A percentile compares a stretch with the other conserved stretches of the same genome.
These are phyloP conservation scores for Drosophila bunnanda DNA, from an alignment of 2,888 invertebrate genomes.

Conservation along the genomic window DNA sequence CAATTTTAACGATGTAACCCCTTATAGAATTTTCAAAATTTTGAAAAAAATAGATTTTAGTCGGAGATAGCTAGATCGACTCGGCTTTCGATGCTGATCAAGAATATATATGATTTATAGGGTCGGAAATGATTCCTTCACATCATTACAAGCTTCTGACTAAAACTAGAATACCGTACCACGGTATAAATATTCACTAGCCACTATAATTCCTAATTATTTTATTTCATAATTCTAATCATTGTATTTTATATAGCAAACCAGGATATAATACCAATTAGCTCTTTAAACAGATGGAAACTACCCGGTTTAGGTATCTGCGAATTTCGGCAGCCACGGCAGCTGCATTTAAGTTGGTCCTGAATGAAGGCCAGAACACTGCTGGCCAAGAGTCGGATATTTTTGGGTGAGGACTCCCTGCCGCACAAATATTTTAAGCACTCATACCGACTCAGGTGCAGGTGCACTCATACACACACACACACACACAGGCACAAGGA, in stretches of 20 bases:
- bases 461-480: conserved; percentile 22
- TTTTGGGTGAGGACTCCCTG: conserved; percentile 41
- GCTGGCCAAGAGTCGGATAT: conserved; percentile 41
- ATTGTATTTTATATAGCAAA: neutral
- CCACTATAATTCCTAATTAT: neutral
- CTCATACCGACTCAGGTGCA: conserved; percentile 35
- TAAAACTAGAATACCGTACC: no score
- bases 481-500: conserved; percentile 6
- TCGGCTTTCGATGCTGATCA: no score
- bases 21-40: no score
- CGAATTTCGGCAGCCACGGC: conserved; percentile 12
- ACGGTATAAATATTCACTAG: neutral
- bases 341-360: conserved; percentile 56
- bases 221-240: neutral
- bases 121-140: no score
- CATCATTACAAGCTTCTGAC: no score
- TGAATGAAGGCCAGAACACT: conserved; percentile 43
- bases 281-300: neutral
- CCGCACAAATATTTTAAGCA: conserved; percentile 76
- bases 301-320: neutral
- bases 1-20: no score
- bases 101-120: no score
- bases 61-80: no score
- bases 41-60: no score
- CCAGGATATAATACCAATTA: neutral